Evolutionary conservation across 2,113 vertebrate species (phyloP).

Genomic region (Nesoenas mayeri): DNA sequence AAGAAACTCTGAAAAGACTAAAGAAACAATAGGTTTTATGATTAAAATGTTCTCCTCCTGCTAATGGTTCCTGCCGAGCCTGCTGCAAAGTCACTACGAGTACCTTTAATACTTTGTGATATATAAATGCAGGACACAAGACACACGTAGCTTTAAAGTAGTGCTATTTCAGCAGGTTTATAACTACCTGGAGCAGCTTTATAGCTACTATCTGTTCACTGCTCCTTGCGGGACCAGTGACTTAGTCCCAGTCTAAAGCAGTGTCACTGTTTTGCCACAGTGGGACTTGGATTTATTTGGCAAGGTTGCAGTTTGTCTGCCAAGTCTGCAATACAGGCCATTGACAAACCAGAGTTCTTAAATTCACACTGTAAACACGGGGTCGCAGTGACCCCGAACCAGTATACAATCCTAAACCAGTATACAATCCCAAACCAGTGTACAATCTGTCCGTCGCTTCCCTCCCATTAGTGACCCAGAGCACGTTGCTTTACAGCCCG

Average conservation of each 20-base stretch:
- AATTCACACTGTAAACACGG: neutral
- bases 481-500: neutral
- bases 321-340: neutral
- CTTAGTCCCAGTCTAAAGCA: neutral
- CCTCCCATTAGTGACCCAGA: neutral
- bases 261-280: neutral
- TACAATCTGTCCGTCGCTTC: neutral
- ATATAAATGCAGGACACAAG: accelerated
- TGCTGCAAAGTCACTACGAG: neutral
- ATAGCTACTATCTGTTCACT: too few species aligned
- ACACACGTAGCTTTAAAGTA: accelerated
- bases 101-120: accelerated
- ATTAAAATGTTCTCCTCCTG: neutral
- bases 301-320: neutral
- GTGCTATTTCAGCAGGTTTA: neutral
- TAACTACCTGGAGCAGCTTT: neutral
- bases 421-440: too few species aligned
- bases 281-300: neutral
- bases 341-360: neutral
- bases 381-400: neutral
- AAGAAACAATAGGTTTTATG: neutral
- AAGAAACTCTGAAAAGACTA: neutral
- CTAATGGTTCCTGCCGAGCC: neutral
- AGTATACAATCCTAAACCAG: too few species aligned
- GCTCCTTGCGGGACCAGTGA: neutral